phyloP scores from a whole-genome alignment of 2,113 vertebrate genomes.

The Psophia crepitans region DNA sequence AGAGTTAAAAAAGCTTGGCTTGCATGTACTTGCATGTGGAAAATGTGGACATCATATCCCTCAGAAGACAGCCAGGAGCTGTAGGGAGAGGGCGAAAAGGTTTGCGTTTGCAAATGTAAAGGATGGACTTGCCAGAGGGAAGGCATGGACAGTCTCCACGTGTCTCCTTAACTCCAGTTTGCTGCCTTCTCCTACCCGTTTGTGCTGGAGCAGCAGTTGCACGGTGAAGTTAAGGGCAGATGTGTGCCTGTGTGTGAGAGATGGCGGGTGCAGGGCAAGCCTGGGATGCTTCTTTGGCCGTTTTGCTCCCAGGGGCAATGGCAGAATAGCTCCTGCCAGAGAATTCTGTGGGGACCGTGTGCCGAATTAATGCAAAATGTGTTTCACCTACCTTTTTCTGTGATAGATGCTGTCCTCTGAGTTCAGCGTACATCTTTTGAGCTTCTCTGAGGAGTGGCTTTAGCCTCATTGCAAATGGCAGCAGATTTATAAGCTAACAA shows the following conservation, averaged over 20 bases:
- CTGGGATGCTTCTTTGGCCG: not conserved
- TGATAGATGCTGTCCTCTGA: not conserved
- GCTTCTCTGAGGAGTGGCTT: slow-evolving; percentile 1
- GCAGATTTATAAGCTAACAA: slow-evolving; percentile 13
- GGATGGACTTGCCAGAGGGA: not conserved
- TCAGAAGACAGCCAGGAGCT: not conserved
- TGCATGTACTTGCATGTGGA: not conserved
- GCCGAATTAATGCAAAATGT: not conserved
- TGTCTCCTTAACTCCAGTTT: not conserved
- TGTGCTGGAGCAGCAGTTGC: not conserved
- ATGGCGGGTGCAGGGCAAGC: not conserved
- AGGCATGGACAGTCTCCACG: accelerated
- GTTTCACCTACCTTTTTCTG: not conserved
- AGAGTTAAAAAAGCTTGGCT: not conserved
- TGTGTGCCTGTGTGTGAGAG: not conserved
- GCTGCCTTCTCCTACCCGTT: not conserved
- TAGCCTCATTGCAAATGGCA: not conserved
- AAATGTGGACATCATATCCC: not conserved
- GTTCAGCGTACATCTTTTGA: not conserved
- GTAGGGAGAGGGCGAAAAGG: not conserved
- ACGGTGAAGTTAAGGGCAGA: not conserved
- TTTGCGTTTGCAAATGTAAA: not conserved
- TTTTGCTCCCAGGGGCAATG: not conserved
- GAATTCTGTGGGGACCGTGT: not conserved
- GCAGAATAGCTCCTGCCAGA: not conserved